Base-by-base conservation (phyloP, 2,888 invertebrate species). In the Pristionchus japonicus region DNA sequence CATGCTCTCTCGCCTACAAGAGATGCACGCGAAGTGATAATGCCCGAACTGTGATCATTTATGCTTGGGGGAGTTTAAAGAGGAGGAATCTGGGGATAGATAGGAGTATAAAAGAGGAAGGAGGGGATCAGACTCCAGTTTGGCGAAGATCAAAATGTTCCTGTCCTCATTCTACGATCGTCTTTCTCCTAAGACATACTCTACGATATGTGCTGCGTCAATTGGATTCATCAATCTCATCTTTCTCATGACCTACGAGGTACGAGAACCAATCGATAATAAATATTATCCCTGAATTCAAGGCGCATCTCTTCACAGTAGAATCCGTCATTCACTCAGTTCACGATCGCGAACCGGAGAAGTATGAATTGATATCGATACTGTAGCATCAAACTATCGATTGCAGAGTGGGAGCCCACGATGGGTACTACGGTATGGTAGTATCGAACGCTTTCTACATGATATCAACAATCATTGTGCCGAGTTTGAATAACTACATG, bases 271-370 rank as follows among this genome's bases (percentile, higher is more conserved):
- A 13, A 20, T 31, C 23, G 27, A 64, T 64, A 64, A 64, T 64
- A 27, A n/a, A 4, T 37, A 34, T 15, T 17, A 17, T 13, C n/a
- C n/a, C 34, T 17, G n/a, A n/a, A 43, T 43, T 43, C 27, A 0
- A 77, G 77, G 77, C 77, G 40, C 43, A 77, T 43, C 40, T 77
- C n/a, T 77, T 77, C n/a, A 52, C 52, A 17, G 82, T 82, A 7
- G 82, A 82, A 13, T 82, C 82, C n/a, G 82, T 57, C 34, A 49
- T 82, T 52, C 82, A 82, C 37, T 82, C 82, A 57, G 82, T 82
- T 34, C 49, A 82, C 82, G 37, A 82, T 49, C 49, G 82, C 17
- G 52, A 82, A 27, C 82, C 82, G 23, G 43, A 77, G 9, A 77
- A 4, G 77, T 77, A 23, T 43, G 77, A 1, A 7, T 74, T 74